Conservation (phyloP, 2,113 vertebrate species). For the Bostrychus sinensis region DNA sequence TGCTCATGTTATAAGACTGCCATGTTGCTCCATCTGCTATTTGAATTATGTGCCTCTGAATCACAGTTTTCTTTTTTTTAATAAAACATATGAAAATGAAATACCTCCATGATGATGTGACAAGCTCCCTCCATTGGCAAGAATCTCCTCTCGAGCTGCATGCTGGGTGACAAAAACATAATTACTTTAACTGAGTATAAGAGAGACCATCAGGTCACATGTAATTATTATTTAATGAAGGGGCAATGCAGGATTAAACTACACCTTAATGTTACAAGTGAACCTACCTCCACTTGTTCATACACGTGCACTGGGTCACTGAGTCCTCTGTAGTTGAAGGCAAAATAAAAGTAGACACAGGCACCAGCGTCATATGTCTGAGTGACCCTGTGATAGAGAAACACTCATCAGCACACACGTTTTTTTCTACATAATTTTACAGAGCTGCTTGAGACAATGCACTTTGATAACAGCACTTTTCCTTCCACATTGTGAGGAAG, state of each 20-base stretch:
- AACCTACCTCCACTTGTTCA: slow-evolving; percentile 94
- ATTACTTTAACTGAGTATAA: neutral
- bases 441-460: neutral
- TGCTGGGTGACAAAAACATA: slow-evolving; percentile 76
- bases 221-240: neutral
- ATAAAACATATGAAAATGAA: neutral
- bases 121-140: slow-evolving; percentile 97
- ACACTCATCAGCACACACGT: slow-evolving; percentile 9
- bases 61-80: neutral
- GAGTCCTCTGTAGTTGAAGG: slow-evolving; percentile 99
- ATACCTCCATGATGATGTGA: slow-evolving; percentile 99
- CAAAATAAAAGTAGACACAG: slow-evolving; percentile 99
- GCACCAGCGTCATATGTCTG: slow-evolving; percentile 96
- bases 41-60: slow-evolving; percentile 1
- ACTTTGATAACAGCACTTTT: neutral
- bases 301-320: slow-evolving; percentile 91
- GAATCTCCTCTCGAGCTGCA: slow-evolving; percentile 96
- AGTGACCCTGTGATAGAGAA: slow-evolving; percentile 84
- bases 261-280: neutral
- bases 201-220: too few species aligned
- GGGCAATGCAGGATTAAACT: neutral
- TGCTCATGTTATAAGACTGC: neutral
- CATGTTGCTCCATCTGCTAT: neutral
- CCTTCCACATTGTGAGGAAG: neutral
- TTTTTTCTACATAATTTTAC: neutral